Evolutionary conservation across 92 coral and sea anemone species (phyloP).

Genomic region (Umimayanthus chanpuru): DNA sequence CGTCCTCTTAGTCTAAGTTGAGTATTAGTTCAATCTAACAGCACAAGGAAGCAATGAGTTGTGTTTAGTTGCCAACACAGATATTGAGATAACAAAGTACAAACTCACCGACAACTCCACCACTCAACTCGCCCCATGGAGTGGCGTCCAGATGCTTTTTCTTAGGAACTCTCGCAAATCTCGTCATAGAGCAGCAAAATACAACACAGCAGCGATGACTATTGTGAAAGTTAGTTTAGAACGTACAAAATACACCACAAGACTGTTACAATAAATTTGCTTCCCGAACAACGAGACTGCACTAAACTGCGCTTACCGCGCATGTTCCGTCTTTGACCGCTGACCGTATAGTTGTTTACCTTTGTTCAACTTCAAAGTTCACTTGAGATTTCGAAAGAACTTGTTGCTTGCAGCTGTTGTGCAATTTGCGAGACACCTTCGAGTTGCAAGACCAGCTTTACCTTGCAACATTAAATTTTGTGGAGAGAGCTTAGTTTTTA

Average conservation of each 20-base stretch:
- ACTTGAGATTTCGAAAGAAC: background rate
- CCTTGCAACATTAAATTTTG: background rate
- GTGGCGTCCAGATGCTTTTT: conserved; percentile 88
- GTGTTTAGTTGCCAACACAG: background rate
- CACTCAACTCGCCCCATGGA: conserved; percentile 77
- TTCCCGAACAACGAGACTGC: background rate
- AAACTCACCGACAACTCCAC: background rate
- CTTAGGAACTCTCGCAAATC: conserved; percentile 90
- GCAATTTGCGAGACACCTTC: too few relatives aligned
- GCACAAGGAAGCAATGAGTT: too few relatives aligned
- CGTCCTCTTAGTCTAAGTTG: too few relatives aligned
- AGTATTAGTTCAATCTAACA: too few relatives aligned
- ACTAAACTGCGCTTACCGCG: background rate
- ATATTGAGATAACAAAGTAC: too few relatives aligned
- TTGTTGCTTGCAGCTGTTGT: too few relatives aligned
- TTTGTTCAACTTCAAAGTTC: background rate
- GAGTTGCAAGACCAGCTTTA: background rate
- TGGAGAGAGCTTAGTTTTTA: background rate
- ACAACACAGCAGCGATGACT: background rate
- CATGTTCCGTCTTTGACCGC: background rate
- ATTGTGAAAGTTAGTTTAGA: background rate
- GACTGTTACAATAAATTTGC: background rate
- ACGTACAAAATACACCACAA: background rate
- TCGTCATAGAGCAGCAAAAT: conserved; percentile 64
- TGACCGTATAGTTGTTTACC: background rate